Evolutionary conservation across 2,888 invertebrate genomes (phyloP).

Genomic region (Drepanosiphum platanoidis): DNA sequence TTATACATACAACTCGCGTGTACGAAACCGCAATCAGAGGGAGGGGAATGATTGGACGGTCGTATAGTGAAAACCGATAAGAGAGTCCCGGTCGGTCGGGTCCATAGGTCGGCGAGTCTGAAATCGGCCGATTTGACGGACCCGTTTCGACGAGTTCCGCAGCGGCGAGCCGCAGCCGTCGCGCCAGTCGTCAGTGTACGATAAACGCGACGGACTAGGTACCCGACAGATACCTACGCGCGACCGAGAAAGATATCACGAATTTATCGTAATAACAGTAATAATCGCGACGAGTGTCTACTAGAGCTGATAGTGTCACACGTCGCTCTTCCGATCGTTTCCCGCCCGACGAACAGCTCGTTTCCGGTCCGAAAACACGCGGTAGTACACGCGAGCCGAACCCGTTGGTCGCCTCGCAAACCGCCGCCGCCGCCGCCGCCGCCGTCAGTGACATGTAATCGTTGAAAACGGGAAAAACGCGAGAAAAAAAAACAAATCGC

Average conservation of each 20-base stretch:
- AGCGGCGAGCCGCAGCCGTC: background rate
- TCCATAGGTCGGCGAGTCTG: slow-evolving; percentile 32
- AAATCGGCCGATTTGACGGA: slow-evolving; percentile 22
- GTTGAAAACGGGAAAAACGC: background rate
- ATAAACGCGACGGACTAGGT: slow-evolving; percentile 15
- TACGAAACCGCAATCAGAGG: background rate
- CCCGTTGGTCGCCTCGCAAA: background rate
- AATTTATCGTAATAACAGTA: background rate
- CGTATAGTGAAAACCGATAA: background rate
- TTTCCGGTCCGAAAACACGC: background rate
- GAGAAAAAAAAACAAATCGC: background rate
- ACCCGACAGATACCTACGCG: background rate
- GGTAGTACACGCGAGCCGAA: background rate
- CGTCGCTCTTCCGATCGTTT: background rate
- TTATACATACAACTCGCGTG: background rate
- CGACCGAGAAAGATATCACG: background rate
- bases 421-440: background rate
- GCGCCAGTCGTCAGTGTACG: background rate
- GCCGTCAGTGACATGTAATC: slow-evolving; percentile 1
- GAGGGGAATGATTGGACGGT: background rate
- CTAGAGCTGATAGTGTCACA: background rate
- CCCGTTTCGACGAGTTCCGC: background rate
- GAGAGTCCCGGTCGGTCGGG: slow-evolving; percentile 2
- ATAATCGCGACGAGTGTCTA: background rate
- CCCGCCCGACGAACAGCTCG: background rate